Evolutionary conservation across 2,113 vertebrate genomes (phyloP).

Genomic region (Pelmatolapia mariae): DNA sequence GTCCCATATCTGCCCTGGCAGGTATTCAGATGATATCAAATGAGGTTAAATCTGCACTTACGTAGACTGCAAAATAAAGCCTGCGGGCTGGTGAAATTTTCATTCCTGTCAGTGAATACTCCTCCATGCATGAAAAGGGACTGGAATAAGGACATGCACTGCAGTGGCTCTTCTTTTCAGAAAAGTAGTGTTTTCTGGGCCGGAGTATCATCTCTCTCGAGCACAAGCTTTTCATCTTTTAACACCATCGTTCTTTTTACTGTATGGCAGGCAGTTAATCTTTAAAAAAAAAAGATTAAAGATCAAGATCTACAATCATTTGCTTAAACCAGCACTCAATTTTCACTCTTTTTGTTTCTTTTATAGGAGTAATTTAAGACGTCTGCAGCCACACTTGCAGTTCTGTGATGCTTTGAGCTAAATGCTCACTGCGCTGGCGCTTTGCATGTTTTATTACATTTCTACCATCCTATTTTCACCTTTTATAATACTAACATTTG

Average conservation of each 20-base stretch:
- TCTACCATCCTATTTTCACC: background rate
- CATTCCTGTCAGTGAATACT: background rate
- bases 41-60: slow-evolving; percentile 33
- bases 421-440: background rate
- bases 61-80: slow-evolving; percentile 7
- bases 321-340: background rate
- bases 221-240: background rate
- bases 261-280: background rate
- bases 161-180: background rate
- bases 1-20: background rate
- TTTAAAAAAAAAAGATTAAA: background rate
- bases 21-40: slow-evolving; percentile 26
- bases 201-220: background rate
- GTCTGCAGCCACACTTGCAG: background rate
- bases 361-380: background rate
- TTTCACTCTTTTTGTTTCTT: background rate
- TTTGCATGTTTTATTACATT: background rate
- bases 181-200: background rate
- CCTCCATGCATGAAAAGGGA: background rate
- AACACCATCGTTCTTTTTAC: background rate
- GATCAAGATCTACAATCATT: background rate
- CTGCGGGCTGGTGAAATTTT: background rate
- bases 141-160: background rate
- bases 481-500: background rate
- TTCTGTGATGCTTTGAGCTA: background rate